Base-by-base conservation (phyloP, 2,888 invertebrate species). In the Priocnemis perturbator region DNA sequence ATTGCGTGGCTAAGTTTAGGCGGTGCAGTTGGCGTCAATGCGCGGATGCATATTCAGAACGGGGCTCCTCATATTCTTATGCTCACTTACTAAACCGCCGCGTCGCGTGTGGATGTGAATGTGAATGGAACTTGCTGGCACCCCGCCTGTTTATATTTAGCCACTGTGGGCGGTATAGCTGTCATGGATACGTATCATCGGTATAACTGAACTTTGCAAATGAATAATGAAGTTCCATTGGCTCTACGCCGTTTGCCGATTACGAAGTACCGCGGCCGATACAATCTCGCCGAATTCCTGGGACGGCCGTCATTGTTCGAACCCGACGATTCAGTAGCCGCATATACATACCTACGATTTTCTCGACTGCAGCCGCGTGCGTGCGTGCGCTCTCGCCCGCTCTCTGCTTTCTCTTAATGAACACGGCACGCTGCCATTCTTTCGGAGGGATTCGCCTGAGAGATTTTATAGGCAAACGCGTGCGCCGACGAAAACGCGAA, bases 121-220 rank as follows among this genome's bases (percentile, higher is more conserved):
- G 87, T 88, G 88, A 88, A 88, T 88, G 88, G 87, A 87, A 87
- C 86, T 86, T 79, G 85, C 85, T 88, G 89, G 89, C 88, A 89
- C 85, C 86, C 84, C 85, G 89, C 88, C 89, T 88, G 87, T 86
- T 86, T 88, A 89, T 88, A 89, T 89, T 89, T 89, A 89, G 88
- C 87, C 82, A 83, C 87, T 85, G 89, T 89, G 88, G 89, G 89
- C 89, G 89, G 88, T 88, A 86, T 87, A 85, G 85, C 88, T 89
- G 88, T 89, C 88, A 88, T 82, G 87, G 87, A 89, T 88, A 89
- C 88, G 87, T 88, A 89, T 89, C 88, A 88, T 88, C 88, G 86
- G 87, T 86, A 88, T 88, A 89, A 89, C 88, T 85, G 82, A 86
- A 84, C 85, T 83, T 83, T 82, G 83, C 84, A 81, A 81, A 88